Percentiles rank a stretch among this genome's conserved stretches.
Conservation (phyloP, 2,113 vertebrate species). For the Ailurus styani region DNA sequence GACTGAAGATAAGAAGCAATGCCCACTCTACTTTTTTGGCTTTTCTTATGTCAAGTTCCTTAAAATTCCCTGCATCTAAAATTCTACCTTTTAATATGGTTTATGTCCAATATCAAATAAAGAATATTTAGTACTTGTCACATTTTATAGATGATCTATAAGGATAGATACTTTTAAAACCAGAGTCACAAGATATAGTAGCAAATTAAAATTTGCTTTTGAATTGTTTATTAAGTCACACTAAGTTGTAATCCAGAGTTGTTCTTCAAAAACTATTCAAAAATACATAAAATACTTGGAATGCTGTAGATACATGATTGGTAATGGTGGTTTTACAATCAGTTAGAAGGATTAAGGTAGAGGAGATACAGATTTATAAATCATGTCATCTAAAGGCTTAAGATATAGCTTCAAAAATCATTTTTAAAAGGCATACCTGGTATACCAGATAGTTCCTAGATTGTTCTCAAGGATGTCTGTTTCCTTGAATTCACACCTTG, state of each 20-base stretch:
- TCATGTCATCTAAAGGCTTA: background rate
- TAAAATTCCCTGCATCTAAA: background rate
- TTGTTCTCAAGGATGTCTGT: background rate
- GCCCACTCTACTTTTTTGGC: background rate
- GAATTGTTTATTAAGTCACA: background rate
- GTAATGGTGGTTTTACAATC: background rate
- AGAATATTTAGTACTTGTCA: background rate
- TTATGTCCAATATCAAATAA: background rate
- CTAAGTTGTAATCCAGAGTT: background rate
- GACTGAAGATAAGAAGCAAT: background rate
- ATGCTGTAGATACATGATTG: background rate
- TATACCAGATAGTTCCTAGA: background rate
- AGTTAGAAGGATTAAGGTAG: background rate
- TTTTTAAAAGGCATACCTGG: background rate
- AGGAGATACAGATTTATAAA: background rate
- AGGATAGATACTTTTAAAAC: background rate
- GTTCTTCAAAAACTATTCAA: background rate
- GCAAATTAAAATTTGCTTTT: background rate
- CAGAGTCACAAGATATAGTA: background rate
- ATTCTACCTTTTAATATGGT: background rate
- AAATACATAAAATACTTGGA: background rate
- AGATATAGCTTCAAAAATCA: background rate
- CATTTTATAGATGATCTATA: background rate
- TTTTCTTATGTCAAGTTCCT: background rate
- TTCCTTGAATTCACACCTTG: background rate